Evolutionary conservation across 1,140 invertebrate genomes (phyloP), one percentile per base, ranked within the genome.

Genomic region (Lutraria rhynchaena): DNA sequence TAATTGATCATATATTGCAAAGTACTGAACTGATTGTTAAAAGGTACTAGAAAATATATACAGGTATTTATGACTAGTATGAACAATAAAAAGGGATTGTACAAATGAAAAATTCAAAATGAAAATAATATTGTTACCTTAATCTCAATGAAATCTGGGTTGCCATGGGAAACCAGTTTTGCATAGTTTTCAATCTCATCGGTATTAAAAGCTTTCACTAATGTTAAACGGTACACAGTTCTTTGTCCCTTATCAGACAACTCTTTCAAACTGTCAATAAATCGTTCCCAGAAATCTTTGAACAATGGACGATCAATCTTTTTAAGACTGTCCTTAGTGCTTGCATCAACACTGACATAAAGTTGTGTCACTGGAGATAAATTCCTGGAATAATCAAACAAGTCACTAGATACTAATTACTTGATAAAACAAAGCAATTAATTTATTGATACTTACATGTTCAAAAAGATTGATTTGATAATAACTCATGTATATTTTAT

Each of bases 101-200:
- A n/a, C n/a, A n/a, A n/a, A n/a, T n/a, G n/a, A n/a, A n/a, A n/a
- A n/a, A n/a, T n/a, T n/a, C n/a, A n/a, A n/a, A n/a, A n/a, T n/a
- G n/a, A n/a, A n/a, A n/a, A n/a, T n/a, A n/a, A n/a, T n/a, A n/a
- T n/a, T n/a, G n/a, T 82, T 85, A 94, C 94, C 90, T 95, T 95
- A 27, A 95, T 93, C 92, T 95, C 95, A 86, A 95, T 95, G 85
- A 95, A 95, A 91, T 95, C 94, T 69, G 95, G 95, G 60, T 94
- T 91, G 41, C 94, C 95, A n/a, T 94, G 71, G 13, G 87, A 85
- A 3, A 95, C 94, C 29, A 95, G 90, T 41, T 93, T 89, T 11
- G 94, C 94, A 91, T 95, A 95, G 71, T 93, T 93, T 81, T 94
- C 92, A 44, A 95, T 85, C 88, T 95, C 94, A 41, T 95, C 94